A percentile compares a stretch with the other conserved stretches of the same genome.
These are phyloP conservation scores for Lates japonicus DNA, from an alignment of 2,797 vertebrate species.

Conservation along the genomic window DNA sequence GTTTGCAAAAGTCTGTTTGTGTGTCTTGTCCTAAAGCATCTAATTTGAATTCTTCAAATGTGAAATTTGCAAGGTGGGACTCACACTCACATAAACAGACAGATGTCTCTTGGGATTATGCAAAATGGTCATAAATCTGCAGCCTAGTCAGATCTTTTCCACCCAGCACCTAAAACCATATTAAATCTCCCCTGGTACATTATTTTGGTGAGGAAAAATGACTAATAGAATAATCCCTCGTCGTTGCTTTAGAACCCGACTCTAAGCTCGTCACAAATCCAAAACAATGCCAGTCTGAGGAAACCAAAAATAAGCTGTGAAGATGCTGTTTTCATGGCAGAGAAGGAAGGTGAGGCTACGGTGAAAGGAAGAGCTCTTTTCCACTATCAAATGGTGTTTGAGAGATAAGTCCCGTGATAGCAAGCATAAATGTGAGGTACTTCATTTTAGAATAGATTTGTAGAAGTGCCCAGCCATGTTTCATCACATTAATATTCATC, in stretches of 20 bases:
- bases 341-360: conserved; percentile 26
- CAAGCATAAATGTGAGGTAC: background rate
- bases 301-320: conserved; percentile 25
- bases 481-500: conserved; percentile 40
- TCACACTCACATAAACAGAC: conserved; percentile 52
- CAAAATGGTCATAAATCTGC: conserved; percentile 63
- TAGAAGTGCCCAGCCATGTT: conserved; percentile 21
- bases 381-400: conserved; percentile 1
- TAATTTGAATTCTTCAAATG: conserved; percentile 65
- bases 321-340: conserved; percentile 11
- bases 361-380: conserved; percentile 26
- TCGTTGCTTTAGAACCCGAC: conserved; percentile 34
- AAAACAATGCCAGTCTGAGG: conserved; percentile 51
- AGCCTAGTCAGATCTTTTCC: conserved; percentile 57
- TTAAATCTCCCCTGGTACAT: conserved; percentile 49
- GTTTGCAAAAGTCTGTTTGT: conserved; percentile 45
- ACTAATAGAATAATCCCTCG: conserved; percentile 68
- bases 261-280: conserved; percentile 36
- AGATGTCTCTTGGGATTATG: conserved; percentile 72
- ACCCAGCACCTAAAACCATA: conserved; percentile 45
- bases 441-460: conserved; percentile 34
- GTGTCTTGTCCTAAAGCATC: conserved; percentile 44
- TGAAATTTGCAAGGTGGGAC: conserved; percentile 60
- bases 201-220: conserved; percentile 49
- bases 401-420: conserved; percentile 34